Evolutionary conservation across 1,140 invertebrate species (phyloP), one percentile per base, ranked within the genome.

Genomic region (Drosophila littoralis): DNA sequence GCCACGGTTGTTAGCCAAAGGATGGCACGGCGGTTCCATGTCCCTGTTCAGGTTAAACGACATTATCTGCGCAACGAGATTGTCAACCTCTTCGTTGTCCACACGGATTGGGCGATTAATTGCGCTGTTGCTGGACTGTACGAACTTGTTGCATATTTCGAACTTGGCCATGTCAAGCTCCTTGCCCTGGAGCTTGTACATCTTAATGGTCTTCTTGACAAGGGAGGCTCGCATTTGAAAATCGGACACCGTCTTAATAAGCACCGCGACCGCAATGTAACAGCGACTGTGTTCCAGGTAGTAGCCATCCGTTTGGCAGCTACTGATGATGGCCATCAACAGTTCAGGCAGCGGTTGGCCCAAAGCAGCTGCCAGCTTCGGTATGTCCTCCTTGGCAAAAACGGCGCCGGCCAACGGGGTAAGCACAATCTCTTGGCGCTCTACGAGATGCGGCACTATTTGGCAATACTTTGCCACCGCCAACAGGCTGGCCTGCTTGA

Each of bases 401-500:
- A 86, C 65, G 1, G 72, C 79, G 5, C 82, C 82, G 0, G 82
- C 82, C 22, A 86, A 60, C 0, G 82, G 82, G 7, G 82, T 86
- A 9, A 86, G 79, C 59, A 79, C 72, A n/a, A 86, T 55, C 36
- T 77, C 32, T 3, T 71, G 38, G 7, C 82, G 78, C 35, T 54
- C 0, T 7, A 86, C 75, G 9, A 71, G 60, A 32, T 85, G 58
- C 1, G 78, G 72, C 38, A 86, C 65, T 35, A 86, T 10, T 12
- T 86, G 82, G 17, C 82, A 86, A 17, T 81, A 86, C 46, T 86
- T 86, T 9, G 45, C 55, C 40, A 86, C 82, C 0, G 82, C 82
- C 52, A 86, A 55, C 0, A 86, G 78, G 7, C 82, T 86, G 42
- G 82, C 82, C 58, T 86, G 82, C 42, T 86, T 86, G 32, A 86